These are phyloP conservation scores for Trissolcus brochymenae DNA, from an alignment of 2,888 invertebrate species.

Conservation along the genomic window DNA sequence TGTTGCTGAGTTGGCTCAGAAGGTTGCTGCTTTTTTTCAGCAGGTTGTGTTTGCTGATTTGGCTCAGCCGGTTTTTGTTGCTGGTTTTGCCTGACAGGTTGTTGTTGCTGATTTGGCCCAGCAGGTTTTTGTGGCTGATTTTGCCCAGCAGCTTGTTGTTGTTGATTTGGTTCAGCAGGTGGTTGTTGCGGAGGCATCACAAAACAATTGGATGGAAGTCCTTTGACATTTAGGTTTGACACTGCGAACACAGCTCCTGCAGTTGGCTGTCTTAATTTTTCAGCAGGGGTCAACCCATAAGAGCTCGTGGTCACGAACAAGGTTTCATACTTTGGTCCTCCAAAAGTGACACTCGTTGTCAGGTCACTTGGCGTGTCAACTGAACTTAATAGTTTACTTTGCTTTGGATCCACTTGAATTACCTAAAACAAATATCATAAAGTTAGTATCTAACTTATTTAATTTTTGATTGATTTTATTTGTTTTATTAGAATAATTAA, in stretches of 20 bases:
- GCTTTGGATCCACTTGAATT: constrained; percentile 79
- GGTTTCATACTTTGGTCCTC: constrained; percentile 81
- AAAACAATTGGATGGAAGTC: constrained; percentile 48
- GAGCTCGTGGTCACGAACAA: constrained; percentile 82
- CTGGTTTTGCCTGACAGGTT: too few species aligned
- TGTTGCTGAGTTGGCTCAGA: too few species aligned
- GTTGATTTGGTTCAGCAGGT: too few species aligned
- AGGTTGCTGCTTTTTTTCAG: too few species aligned
- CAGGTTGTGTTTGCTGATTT: too few species aligned
- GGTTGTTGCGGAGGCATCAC: too few species aligned
- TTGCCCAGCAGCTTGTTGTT: too few species aligned
- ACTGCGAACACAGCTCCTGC: constrained; percentile 77
- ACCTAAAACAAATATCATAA: constrained; percentile 76
- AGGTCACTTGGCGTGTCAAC: constrained; percentile 80
- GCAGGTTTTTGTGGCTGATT: too few species aligned
- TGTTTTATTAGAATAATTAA: too few species aligned
- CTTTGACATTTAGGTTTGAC: constrained; percentile 71
- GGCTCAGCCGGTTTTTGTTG: too few species aligned
- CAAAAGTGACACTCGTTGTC: constrained; percentile 84
- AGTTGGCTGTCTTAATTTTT: constrained; percentile 73
- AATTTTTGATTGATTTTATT: not conserved
- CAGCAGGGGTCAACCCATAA: constrained; percentile 71
- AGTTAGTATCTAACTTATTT: too few species aligned
- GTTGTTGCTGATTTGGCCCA: too few species aligned
- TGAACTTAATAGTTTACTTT: constrained; percentile 78